Conservation (phyloP, 2,888 invertebrate genomes). For the Glomeris marginata region DNA sequence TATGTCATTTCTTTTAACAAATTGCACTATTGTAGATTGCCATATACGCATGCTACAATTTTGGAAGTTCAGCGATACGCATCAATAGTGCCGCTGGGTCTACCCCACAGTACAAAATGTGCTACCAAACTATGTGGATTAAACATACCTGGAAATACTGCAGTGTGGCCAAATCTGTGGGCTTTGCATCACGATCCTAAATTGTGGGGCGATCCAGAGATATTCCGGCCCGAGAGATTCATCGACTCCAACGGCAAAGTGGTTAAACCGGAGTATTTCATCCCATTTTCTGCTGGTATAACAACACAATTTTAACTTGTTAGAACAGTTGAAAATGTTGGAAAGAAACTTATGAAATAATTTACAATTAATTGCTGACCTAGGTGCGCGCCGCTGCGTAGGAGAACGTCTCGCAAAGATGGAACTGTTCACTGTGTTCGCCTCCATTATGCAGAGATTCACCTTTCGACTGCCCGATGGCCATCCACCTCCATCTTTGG, state of each 20-base stretch:
- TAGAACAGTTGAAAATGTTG: background rate
- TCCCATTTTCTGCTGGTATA: slow-evolving; percentile 3
- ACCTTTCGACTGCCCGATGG: background rate
- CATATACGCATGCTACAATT: slow-evolving; percentile 20
- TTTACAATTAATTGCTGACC: background rate
- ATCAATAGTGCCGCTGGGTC: slow-evolving; percentile 17
- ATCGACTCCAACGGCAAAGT: slow-evolving; percentile 10
- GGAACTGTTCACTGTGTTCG: slow-evolving; percentile 3
- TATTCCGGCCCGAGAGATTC: slow-evolving; percentile 3
- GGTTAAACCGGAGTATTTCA: slow-evolving; percentile 2
- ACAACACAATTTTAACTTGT: background rate
- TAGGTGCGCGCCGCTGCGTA: slow-evolving; percentile 1
- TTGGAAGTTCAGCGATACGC: slow-evolving; percentile 20
- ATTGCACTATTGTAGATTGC: background rate
- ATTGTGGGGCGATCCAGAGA: background rate
- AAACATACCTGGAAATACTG: slow-evolving; percentile 20
- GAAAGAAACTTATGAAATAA: too few relatives aligned
- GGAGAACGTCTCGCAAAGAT: slow-evolving; percentile 6
- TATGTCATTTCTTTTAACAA: too few relatives aligned
- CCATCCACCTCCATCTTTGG: too few relatives aligned
- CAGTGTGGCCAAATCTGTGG: slow-evolving; percentile 20
- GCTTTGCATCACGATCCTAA: slow-evolving; percentile 14
- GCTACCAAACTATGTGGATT: slow-evolving; percentile 21
- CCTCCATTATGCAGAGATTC: slow-evolving; percentile 2
- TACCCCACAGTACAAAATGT: slow-evolving; percentile 18